Percentiles rank a stretch among this genome's conserved stretches.
Evolutionary conservation across 2,113 vertebrate genomes (phyloP).

Genomic region (Vireo altiloquus): DNA sequence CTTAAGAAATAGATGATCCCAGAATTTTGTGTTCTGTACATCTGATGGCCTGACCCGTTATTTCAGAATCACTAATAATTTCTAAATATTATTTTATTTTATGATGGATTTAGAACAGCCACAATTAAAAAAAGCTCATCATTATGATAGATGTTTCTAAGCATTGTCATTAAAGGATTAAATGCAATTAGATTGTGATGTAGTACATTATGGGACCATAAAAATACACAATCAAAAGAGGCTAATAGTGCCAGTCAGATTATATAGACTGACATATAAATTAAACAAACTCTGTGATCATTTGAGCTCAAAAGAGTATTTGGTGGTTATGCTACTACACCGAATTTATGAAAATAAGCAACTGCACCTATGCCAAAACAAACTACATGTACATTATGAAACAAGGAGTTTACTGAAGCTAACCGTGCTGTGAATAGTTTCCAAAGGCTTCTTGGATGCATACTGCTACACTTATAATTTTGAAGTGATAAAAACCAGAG

Average conservation of each 20-base stretch:
- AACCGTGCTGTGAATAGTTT: not conserved
- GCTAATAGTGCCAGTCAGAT: not conserved
- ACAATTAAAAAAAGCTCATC: not conserved
- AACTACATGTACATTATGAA: fast-evolving
- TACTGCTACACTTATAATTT: not conserved
- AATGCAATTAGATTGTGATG: not conserved
- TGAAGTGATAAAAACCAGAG: not conserved
- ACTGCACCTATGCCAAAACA: not conserved
- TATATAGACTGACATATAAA: not conserved
- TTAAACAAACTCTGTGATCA: not conserved
- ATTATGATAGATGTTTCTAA: not conserved
- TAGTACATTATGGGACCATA: not conserved
- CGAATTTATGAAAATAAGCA: not conserved
- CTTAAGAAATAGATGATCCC: not conserved
- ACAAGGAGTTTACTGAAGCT: not conserved
- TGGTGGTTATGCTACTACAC: not conserved
- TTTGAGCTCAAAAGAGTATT: not conserved
- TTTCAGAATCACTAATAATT: not conserved
- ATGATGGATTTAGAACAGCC: not conserved
- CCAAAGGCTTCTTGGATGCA: not conserved
- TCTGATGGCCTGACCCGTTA: not conserved
- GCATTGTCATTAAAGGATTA: not conserved
- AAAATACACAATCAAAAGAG: not conserved
- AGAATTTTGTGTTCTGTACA: not conserved
- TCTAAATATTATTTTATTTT: not conserved